Conservation (phyloP, 2,888 invertebrate species). For the Pristionchus japonicus region DNA sequence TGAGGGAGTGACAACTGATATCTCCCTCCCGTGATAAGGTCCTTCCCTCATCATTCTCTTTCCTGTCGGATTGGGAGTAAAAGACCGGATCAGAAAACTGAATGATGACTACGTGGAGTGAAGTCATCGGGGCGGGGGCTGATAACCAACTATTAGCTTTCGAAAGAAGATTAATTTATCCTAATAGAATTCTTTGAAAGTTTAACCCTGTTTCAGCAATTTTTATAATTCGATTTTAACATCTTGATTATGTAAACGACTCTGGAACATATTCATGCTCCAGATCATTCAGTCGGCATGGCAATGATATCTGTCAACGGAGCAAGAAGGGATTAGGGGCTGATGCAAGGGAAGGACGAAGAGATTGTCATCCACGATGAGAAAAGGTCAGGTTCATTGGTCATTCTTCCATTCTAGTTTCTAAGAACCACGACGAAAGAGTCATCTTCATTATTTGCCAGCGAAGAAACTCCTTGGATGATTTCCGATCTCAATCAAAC, state of each 20-base stretch:
- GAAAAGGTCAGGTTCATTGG: neutral
- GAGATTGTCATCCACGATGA: neutral
- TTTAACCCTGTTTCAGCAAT: no score
- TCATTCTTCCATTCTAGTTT: neutral
- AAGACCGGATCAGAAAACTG: neutral
- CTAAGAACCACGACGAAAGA: neutral
- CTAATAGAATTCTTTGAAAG: no score
- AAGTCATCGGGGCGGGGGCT: neutral
- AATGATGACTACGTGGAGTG: neutral
- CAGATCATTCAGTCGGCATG: no score
- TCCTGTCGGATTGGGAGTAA: neutral
- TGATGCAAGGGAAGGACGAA: neutral
- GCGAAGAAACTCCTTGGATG: neutral
- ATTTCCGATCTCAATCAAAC: neutral
- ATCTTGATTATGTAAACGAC: no score
- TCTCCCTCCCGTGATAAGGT: neutral
- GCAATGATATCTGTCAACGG: neutral
- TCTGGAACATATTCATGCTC: no score
- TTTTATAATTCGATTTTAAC: no score
- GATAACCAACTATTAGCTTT: neutral
- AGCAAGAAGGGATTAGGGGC: neutral
- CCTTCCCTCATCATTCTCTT: neutral
- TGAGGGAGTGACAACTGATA: constrained; percentile 3
- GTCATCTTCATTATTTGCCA: neutral
- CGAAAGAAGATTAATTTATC: no score